Evolutionary conservation across 2,888 invertebrate species (phyloP).

Genomic region (Petrolisthes cinctipes): DNA sequence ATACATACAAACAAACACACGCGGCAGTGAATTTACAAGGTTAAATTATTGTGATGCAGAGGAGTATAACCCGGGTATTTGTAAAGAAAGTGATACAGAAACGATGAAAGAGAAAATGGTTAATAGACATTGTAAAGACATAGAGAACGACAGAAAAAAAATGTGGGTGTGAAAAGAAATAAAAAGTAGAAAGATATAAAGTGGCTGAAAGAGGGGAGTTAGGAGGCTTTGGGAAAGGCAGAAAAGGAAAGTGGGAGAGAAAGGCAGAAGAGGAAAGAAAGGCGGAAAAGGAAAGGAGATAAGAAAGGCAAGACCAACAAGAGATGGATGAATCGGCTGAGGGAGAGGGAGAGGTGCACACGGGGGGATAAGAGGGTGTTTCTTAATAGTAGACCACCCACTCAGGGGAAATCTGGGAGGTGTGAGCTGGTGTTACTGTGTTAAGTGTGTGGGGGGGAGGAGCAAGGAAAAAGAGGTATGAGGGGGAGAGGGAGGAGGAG

Average conservation of each 20-base stretch:
- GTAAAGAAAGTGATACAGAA: not conserved
- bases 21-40: too few species aligned
- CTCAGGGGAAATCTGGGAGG: not conserved
- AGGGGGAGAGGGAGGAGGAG: not conserved
- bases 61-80: not conserved
- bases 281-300: not conserved
- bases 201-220: not conserved
- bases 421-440: not conserved
- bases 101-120: not conserved
- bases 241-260: not conserved
- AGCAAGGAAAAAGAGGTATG: not conserved
- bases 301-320: not conserved
- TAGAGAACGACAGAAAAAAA: slow-evolving; percentile 15
- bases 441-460: not conserved
- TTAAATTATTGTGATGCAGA: not conserved
- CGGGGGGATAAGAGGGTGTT: not conserved
- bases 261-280: not conserved
- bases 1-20: too few species aligned
- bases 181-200: slow-evolving; percentile 10
- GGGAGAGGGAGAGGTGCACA: not conserved
- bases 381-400: not conserved
- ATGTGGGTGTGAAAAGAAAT: slow-evolving; percentile 11
- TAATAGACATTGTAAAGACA: not conserved
- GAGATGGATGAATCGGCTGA: not conserved
- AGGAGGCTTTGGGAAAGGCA: not conserved